phyloP scores from a whole-genome alignment of 2,888 invertebrate genomes.

The Lomographa bimaculata region DNA sequence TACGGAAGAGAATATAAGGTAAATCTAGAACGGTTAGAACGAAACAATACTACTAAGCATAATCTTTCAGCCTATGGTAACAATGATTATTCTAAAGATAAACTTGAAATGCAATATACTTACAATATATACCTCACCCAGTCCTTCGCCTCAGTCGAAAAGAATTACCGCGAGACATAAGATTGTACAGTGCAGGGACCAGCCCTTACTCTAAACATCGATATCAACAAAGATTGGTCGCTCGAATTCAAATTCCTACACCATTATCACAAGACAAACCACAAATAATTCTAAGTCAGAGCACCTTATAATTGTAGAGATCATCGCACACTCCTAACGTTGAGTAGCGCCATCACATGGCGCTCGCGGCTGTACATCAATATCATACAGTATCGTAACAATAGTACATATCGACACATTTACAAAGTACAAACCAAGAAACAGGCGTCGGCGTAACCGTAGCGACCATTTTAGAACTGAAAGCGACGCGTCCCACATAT shows the following conservation, averaged over 20 bases:
- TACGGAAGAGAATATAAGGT: neutral
- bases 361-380: constrained; percentile 70
- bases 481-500: constrained; percentile 32
- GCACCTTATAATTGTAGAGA: constrained; percentile 84
- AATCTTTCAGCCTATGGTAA: constrained; percentile 62
- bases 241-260: constrained; percentile 67
- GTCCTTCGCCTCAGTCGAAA: constrained; percentile 36
- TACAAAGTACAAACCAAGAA: constrained; percentile 61
- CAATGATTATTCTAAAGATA: constrained; percentile 59
- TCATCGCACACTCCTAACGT: constrained; percentile 73
- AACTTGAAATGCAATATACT: constrained; percentile 72
- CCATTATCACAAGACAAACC: constrained; percentile 77
- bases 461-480: constrained; percentile 39
- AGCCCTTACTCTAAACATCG: constrained; percentile 69
- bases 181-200: constrained; percentile 55
- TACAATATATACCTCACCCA: constrained; percentile 41
- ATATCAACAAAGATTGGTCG: constrained; percentile 74
- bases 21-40: constrained; percentile 18
- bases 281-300: constrained; percentile 79
- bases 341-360: constrained; percentile 73
- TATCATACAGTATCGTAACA: constrained; percentile 66
- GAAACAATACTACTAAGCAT: constrained; percentile 47
- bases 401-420: constrained; percentile 77
- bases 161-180: constrained; percentile 36
- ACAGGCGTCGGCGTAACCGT: constrained; percentile 60